Conservation (phyloP, 2,113 vertebrate species). For the Pleuronectes platessa region DNA sequence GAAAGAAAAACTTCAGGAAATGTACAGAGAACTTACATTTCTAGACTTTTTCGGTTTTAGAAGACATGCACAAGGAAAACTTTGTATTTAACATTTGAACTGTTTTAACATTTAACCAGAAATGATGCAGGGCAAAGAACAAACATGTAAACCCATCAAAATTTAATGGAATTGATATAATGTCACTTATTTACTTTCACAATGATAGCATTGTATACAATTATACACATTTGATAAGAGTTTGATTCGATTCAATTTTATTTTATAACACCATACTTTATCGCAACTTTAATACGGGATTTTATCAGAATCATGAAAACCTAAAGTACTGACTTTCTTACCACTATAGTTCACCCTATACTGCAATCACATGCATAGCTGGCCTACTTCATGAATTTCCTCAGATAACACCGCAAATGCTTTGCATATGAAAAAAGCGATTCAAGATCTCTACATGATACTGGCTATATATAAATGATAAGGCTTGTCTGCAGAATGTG, state of each 20-base stretch:
- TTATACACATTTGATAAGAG: not conserved
- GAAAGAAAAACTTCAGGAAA: too few species aligned
- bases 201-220: not conserved
- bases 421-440: constrained; percentile 68
- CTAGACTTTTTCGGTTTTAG: not conserved
- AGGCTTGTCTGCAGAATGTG: constrained; percentile 75
- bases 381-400: constrained; percentile 62
- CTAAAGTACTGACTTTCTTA: not conserved
- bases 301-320: not conserved
- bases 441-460: constrained; percentile 71
- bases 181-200: not conserved
- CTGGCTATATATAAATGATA: constrained; percentile 81
- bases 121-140: too few species aligned
- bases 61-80: not conserved
- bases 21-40: too few species aligned
- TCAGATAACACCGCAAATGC: constrained; percentile 63
- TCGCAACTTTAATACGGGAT: not conserved
- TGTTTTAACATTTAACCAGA: too few species aligned
- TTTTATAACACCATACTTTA: too few species aligned
- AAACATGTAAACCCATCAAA: too few species aligned
- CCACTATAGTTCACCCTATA: constrained; percentile 22
- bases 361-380: constrained; percentile 54
- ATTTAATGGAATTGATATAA: too few species aligned
- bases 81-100: not conserved
- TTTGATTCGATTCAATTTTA: too few species aligned